Percentiles rank a stretch among this genome's conserved stretches.
phyloP scores from a whole-genome alignment of 2,113 vertebrate genomes.

The Dissostichus mawsoni region DNA sequence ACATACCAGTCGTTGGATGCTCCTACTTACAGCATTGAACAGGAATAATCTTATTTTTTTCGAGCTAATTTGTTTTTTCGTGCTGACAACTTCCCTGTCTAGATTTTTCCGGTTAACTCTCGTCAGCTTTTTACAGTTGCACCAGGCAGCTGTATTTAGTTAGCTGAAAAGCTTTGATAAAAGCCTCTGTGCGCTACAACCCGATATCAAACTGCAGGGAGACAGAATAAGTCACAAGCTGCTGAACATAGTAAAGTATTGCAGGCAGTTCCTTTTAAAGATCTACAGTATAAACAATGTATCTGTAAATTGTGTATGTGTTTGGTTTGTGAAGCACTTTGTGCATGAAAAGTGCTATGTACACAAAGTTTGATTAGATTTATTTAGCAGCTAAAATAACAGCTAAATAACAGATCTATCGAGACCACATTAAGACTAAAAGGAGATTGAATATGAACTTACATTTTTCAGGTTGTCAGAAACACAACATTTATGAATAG shows the following conservation, averaged over 20 bases:
- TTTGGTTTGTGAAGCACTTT: no score
- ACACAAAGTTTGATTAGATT: no score
- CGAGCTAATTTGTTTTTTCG: no score
- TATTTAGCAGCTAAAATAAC: not conserved
- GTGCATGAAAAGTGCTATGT: no score
- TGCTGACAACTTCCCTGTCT: no score
- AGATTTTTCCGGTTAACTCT: not conserved
- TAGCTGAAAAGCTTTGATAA: not conserved
- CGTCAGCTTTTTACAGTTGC: not conserved
- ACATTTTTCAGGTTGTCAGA: not conserved
- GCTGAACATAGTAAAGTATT: not conserved
- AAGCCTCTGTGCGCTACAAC: not conserved
- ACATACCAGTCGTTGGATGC: no score
- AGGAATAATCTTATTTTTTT: no score
- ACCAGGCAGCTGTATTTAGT: not conserved
- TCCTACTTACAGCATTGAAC: no score
- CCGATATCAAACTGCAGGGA: not conserved
- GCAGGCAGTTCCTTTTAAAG: no score
- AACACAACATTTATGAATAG: slow-evolving; percentile 72
- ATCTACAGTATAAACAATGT: no score
- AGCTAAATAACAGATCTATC: not conserved
- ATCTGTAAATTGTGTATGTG: no score
- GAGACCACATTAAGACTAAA: not conserved
- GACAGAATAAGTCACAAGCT: not conserved
- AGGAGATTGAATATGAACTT: not conserved